Percentiles rank a stretch among this genome's conserved stretches.
These are phyloP conservation scores for Varroa destructor DNA, from an alignment of 1,140 invertebrate genomes.

Conservation along the genomic window DNA sequence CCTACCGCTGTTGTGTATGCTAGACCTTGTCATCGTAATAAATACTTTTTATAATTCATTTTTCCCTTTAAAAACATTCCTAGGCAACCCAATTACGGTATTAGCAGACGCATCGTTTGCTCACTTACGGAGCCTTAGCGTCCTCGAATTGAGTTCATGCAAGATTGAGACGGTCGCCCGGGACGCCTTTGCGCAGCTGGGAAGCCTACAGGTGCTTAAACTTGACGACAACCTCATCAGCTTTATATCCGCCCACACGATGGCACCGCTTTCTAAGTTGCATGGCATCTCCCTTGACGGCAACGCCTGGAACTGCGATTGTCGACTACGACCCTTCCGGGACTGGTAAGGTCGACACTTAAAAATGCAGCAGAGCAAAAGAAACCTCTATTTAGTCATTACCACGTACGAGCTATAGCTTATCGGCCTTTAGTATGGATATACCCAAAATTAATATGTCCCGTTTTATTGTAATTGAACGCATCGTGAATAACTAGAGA, in stretches of 20 bases:
- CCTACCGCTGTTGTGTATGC: too few species aligned
- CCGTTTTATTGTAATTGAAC: too few species aligned
- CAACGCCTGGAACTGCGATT: slow-evolving; percentile 82
- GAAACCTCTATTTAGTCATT: too few species aligned
- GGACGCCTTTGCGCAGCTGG: slow-evolving; percentile 64
- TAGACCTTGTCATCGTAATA: too few species aligned
- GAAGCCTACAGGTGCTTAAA: slow-evolving; percentile 65
- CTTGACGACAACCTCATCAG: slow-evolving; percentile 64
- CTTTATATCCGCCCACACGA: slow-evolving; percentile 53
- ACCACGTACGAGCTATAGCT: too few species aligned
- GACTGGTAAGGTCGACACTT: slow-evolving; percentile 47
- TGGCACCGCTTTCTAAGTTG: slow-evolving; percentile 54
- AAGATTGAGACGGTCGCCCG: slow-evolving; percentile 59
- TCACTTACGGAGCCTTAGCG: slow-evolving; percentile 56
- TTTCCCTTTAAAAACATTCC: background rate
- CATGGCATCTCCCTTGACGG: slow-evolving; percentile 60
- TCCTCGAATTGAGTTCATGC: slow-evolving; percentile 65
- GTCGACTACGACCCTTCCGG: slow-evolving; percentile 62
- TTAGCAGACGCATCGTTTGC: slow-evolving; percentile 61
- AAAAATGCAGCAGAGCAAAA: too few species aligned
- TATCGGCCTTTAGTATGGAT: too few species aligned
- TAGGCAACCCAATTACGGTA: slow-evolving; percentile 58
- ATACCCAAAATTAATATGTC: too few species aligned
- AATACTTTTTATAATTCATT: too few species aligned
- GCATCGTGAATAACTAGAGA: too few species aligned